Percentiles rank a stretch among this genome's conserved stretches.
Evolutionary conservation across 1,140 invertebrate species (phyloP).

Genomic region (Orius insidiosus): DNA sequence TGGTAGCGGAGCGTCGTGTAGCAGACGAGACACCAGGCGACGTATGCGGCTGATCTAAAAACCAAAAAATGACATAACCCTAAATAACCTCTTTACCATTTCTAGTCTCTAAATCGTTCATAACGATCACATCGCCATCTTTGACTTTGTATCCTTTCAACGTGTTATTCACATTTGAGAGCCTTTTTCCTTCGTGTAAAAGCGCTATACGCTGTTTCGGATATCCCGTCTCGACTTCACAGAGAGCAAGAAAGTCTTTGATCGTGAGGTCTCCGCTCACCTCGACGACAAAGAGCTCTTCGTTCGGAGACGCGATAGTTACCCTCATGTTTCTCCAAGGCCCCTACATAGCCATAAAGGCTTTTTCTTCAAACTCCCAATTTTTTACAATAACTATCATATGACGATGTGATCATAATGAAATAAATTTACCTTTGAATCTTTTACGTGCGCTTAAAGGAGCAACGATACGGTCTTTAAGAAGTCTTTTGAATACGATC

Average conservation of each 20-base stretch:
- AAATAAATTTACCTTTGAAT: no score
- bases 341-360: no score
- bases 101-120: background rate
- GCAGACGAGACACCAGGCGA: background rate
- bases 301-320: slow-evolving; percentile 69
- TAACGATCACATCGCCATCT: slow-evolving; percentile 37
- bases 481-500: no score
- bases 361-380: no score
- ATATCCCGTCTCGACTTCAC: slow-evolving; percentile 75
- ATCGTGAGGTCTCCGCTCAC: slow-evolving; percentile 83
- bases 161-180: slow-evolving; percentile 68
- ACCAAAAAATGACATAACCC: background rate
- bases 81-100: background rate
- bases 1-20: slow-evolving; percentile 30
- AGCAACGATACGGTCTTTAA: no score
- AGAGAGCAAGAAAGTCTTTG: slow-evolving; percentile 90
- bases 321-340: slow-evolving; percentile 52
- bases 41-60: background rate
- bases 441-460: no score
- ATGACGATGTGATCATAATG: no score
- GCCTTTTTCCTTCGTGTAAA: slow-evolving; percentile 64
- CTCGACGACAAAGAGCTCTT: slow-evolving; percentile 76
- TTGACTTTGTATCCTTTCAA: slow-evolving; percentile 60
- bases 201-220: slow-evolving; percentile 64
- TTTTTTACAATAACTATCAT: no score